These are phyloP conservation scores for Lordiphosa mommai DNA, from an alignment of 1,140 invertebrate species.

Conservation along the genomic window DNA sequence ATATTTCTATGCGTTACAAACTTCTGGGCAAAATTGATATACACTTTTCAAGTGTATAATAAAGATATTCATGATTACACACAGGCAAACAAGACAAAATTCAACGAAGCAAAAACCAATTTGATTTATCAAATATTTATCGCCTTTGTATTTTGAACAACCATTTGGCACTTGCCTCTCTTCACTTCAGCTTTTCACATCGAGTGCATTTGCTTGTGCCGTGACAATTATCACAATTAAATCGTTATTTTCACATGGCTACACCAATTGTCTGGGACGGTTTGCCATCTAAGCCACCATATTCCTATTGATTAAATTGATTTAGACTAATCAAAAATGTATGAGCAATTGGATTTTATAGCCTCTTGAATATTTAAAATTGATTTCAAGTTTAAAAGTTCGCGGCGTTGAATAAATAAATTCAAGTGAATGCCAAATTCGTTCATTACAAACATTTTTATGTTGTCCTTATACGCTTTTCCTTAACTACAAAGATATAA, in stretches of 20 bases:
- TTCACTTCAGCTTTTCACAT: neutral
- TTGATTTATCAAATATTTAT: constrained; percentile 29
- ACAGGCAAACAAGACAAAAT: neutral
- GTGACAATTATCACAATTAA: constrained; percentile 40
- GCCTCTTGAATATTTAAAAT: neutral
- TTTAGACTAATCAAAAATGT: too few relatives aligned
- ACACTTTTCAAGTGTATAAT: too few relatives aligned
- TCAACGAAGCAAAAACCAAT: neutral
- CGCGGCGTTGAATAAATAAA: too few relatives aligned
- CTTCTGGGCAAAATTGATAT: too few relatives aligned
- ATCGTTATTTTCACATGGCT: constrained; percentile 37
- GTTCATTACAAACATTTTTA: constrained; percentile 1
- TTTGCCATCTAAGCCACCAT: neutral
- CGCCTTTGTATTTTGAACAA: neutral
- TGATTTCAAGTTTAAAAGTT: neutral
- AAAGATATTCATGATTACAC: neutral
- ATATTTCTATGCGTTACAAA: too few relatives aligned
- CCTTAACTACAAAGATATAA: constrained; percentile 19
- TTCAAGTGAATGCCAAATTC: too few relatives aligned
- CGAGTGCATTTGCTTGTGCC: constrained; percentile 30
- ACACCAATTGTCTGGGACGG: constrained; percentile 5
- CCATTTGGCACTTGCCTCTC: neutral
- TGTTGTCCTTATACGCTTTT: constrained; percentile 13
- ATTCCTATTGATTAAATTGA: too few relatives aligned
- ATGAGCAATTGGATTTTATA: constrained; percentile 7